Base-by-base conservation (phyloP, 2,888 invertebrate genomes). In the Azorinus chamasolen region DNA sequence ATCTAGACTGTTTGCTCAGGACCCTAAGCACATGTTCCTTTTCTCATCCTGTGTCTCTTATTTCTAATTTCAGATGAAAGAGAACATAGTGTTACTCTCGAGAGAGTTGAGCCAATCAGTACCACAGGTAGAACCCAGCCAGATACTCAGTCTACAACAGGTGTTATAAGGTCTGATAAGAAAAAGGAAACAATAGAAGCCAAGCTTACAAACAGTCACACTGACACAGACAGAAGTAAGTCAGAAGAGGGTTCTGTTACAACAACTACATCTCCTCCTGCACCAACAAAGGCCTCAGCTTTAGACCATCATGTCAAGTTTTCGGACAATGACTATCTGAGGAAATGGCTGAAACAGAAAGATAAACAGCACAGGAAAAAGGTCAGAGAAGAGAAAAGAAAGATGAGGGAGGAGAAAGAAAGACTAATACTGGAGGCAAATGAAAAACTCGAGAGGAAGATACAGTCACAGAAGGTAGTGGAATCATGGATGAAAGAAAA, bases 401-500 rank as follows among this genome's bases (percentile, higher is more conserved):
- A 85, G 59, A 87, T 86, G 46, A 77, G 82, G 20, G 81, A 84
- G 43, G 85, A 88, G 65, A 75, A 88, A 43, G 79, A 85, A 12
- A 77, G 83, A 50, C 55, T 83, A 53, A 79, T 86, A 16, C 74
- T 81, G 46, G 80, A 86, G 70, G 83, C 79, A 43, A 83, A 84
- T 58, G 81, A 85, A 39, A 85, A 80, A 66, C 76, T 84, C 50
- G 83, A 85, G 46, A 71, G 65, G 37, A 69, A 72, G 16, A 61
- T 84, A 14, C 74, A 82, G 41, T 87, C 87, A 0, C 78, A 87
- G 43, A 83, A 87, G 59, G 66, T 71, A 1, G 87, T 87, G 1
- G 79, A 87, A 55, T 75, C 84, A 61, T 89, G 89, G 90, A 85
- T 88, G 83, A 66, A 71, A 25, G 59, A 79, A 43, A 89, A 89